Base-by-base conservation (phyloP, 2,113 vertebrate species). In the Apteryx owenii region DNA sequence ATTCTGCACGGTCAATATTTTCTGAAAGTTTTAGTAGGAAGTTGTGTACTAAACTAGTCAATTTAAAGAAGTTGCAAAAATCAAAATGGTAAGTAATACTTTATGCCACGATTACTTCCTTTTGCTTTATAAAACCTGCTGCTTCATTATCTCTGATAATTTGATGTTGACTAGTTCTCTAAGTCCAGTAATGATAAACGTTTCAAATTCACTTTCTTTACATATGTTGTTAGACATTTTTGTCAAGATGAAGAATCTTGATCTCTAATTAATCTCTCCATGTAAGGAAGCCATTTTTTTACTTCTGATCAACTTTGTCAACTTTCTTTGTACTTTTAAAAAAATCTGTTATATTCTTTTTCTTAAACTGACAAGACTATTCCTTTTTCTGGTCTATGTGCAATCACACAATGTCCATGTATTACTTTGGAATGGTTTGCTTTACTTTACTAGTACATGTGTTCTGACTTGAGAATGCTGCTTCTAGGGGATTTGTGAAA, bases 371-470 rank as follows among this genome's bases (percentile, higher is more conserved):
- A 38, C 36, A 38, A 38, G 36, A 38, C 36, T 44, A 44, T 44
- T 44, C 42, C 42, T 44, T 44, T 44, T 44, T 44, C 42, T 44
- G 42, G 10, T 44, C 42, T 44, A 28, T 14, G 5, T 48, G 21
- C 11, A 69, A 82, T 94, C 85, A 72, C 42, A 46, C 28, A 8
- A 51, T 51, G 23, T 46, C 36, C 16, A 13, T 36, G 14, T 46
- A 53, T 85, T 33, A 10, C 79, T 96, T 88, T 65, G 44, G 89
- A 91, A n/a, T 91, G 38, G 17, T 90, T 89, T 90, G 7, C 81
- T 10, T 71, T 66, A 38, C 40, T 88, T 78, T 79, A 25, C 23
- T 71, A 13, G 8, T 53, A 10, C 33, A 5, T 14, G 5, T 65
- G 20, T 46, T 75, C 44, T 75, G 48, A 17, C 84, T 79, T 87